These are phyloP conservation scores for Pristionchus exspectatus DNA, from an alignment of 2,888 invertebrate species.

Conservation along the genomic window DNA sequence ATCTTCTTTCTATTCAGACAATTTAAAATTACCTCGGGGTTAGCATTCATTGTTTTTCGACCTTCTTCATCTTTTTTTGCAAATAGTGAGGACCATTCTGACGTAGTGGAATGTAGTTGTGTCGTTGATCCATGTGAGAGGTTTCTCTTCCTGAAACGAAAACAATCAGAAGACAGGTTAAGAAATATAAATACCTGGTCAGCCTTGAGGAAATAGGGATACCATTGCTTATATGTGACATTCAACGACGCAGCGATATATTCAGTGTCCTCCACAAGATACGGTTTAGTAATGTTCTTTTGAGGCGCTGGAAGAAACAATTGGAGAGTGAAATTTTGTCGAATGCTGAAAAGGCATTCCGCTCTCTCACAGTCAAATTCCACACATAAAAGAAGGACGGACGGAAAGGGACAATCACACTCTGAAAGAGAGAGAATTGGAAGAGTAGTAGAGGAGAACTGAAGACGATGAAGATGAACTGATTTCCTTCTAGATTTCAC, in stretches of 20 bases:
- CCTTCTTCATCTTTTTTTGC: not conserved
- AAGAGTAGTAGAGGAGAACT: not conserved
- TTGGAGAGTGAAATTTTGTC: not conserved
- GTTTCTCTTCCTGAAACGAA: not conserved
- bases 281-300: not conserved
- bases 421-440: not conserved
- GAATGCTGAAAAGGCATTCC: not conserved
- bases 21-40: no score
- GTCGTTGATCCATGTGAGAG: not conserved
- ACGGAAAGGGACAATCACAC: not conserved
- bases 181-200: not conserved
- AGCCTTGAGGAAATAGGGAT: not conserved
- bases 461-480: not conserved
- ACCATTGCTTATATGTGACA: not conserved
- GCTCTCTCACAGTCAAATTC: not conserved
- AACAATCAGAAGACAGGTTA: not conserved
- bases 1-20: no score
- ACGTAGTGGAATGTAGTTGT: not conserved
- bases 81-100: not conserved
- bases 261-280: not conserved
- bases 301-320: not conserved
- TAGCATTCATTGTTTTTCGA: no score
- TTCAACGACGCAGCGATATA: not conserved
- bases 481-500: not conserved
- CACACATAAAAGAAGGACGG: not conserved